Evolutionary conservation across 2,888 invertebrate species (phyloP).

Genomic region (Dicyrtoma fusca): DNA sequence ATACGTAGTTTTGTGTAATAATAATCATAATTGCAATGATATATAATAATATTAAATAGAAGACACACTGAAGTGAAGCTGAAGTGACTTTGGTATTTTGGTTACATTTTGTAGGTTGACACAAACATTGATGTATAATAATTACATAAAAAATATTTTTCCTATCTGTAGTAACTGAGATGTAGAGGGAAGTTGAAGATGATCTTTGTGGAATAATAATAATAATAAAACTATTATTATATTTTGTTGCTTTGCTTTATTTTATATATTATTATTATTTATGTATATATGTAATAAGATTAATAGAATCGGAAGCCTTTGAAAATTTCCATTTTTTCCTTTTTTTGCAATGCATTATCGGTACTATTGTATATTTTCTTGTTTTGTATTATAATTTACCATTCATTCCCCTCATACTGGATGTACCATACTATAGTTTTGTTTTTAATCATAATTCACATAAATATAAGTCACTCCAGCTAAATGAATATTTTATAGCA

Average conservation of each 20-base stretch:
- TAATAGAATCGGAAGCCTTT: slow-evolving; percentile 28
- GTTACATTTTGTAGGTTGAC: neutral
- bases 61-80: slow-evolving; percentile 16
- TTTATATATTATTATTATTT: slow-evolving; percentile 15
- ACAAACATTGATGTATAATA: no score
- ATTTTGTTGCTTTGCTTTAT: neutral
- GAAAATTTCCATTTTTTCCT: slow-evolving; percentile 30
- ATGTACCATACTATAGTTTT: slow-evolving; percentile 1
- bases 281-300: slow-evolving; percentile 11
- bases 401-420: slow-evolving; percentile 1
- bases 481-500: slow-evolving; percentile 12
- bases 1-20: no score
- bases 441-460: neutral
- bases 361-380: slow-evolving; percentile 4
- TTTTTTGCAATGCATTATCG: neutral
- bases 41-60: neutral
- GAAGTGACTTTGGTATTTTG: slow-evolving; percentile 17
- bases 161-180: no score
- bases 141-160: no score
- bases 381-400: neutral
- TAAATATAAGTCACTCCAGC: slow-evolving; percentile 28
- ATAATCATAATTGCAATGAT: neutral
- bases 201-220: no score
- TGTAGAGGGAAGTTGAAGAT: no score
- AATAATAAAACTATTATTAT: neutral